Percentiles rank a stretch among this genome's conserved stretches.
phyloP scores from a whole-genome alignment of 2,888 invertebrate species.

The Gisinianus flammeolus region DNA sequence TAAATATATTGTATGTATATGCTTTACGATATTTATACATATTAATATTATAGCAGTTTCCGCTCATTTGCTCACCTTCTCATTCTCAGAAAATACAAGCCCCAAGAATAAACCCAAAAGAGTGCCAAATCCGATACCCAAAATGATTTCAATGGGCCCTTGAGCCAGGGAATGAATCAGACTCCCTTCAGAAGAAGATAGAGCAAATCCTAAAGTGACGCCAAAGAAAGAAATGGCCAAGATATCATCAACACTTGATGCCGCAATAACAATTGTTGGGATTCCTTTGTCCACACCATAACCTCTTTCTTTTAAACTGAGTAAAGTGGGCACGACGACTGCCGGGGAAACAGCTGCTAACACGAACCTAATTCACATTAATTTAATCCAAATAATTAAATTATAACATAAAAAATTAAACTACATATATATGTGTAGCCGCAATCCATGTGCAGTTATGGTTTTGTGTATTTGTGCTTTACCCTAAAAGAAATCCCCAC shows the following conservation, averaged over 20 bases:
- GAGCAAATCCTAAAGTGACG: conserved; percentile 70
- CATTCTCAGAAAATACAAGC: not conserved
- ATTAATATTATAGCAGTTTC: not conserved
- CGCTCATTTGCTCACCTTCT: conserved; percentile 20
- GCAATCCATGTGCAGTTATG: not conserved
- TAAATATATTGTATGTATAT: not conserved
- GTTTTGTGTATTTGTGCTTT: conserved; percentile 36
- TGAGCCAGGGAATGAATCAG: conserved; percentile 47
- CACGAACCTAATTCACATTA: conserved; percentile 64
- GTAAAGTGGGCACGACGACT: conserved; percentile 73
- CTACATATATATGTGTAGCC: not conserved
- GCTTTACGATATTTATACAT: not conserved
- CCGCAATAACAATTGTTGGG: conserved; percentile 75
- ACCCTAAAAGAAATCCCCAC: conserved; percentile 68
- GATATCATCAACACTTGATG: conserved; percentile 76
- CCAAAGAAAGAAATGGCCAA: conserved; percentile 76
- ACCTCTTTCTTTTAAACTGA: conserved; percentile 69
- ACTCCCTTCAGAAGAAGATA: conserved; percentile 61
- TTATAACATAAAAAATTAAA: not conserved
- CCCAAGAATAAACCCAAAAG: conserved; percentile 37
- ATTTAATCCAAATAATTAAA: not conserved
- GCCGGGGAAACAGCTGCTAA: conserved; percentile 76
- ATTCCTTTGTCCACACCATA: conserved; percentile 76
- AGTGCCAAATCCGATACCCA: conserved; percentile 40
- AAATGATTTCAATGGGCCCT: conserved; percentile 39